phyloP scores from a whole-genome alignment of 2,797 vertebrate species.

The Diglossa cyanea region DNA sequence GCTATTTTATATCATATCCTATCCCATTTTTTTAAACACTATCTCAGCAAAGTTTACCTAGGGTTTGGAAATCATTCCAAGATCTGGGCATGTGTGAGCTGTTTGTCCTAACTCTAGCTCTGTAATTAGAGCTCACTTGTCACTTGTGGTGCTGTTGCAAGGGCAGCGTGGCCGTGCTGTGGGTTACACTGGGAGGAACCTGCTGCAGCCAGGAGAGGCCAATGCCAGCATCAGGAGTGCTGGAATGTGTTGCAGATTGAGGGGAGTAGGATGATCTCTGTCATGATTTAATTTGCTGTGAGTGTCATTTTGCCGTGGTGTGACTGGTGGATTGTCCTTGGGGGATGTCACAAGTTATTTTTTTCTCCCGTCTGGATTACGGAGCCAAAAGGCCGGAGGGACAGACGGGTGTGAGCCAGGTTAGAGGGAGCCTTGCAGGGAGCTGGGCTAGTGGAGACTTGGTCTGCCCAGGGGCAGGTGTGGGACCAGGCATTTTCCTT shows the following conservation, averaged over 20 bases:
- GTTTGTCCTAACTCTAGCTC: background rate
- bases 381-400: background rate
- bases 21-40: background rate
- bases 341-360: slow-evolving; percentile 6
- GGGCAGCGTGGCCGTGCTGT: background rate
- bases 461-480: background rate
- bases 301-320: background rate
- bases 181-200: background rate
- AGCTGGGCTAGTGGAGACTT: background rate
- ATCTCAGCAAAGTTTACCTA: background rate
- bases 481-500: background rate
- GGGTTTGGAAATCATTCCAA: background rate
- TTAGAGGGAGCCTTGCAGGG: background rate
- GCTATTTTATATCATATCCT: background rate
- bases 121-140: background rate
- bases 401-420: background rate
- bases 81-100: background rate
- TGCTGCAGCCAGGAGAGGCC: background rate
- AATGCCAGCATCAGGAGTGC: background rate
- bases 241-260: background rate
- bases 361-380: background rate
- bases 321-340: slow-evolving; percentile 36
- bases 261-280: background rate
- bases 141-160: background rate
- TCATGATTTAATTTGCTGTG: background rate